These are phyloP conservation scores for Numenius phaeopus DNA, from an alignment of 2,797 vertebrate genomes.

Conservation along the genomic window DNA sequence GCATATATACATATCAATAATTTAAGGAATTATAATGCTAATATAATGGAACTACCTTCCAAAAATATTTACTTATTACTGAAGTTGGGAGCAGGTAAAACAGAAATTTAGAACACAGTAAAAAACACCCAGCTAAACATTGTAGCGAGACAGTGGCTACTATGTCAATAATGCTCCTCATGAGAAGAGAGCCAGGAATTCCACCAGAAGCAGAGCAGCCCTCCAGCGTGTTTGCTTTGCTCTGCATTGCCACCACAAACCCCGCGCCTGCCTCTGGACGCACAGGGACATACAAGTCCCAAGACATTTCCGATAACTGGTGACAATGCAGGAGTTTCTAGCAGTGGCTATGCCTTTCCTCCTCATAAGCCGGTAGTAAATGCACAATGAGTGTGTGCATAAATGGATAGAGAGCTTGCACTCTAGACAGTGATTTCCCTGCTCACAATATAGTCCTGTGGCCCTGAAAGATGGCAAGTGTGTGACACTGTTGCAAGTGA, in stretches of 20 bases:
- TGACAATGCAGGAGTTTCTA: neutral
- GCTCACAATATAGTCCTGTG: neutral
- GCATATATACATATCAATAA: neutral
- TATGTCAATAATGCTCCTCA: neutral
- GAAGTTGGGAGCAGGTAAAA: neutral
- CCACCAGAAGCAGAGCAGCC: neutral
- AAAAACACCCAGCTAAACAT: neutral
- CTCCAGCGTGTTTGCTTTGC: neutral
- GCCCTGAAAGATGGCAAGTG: neutral
- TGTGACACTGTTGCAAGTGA: neutral
- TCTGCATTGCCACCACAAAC: neutral
- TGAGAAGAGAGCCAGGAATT: neutral
- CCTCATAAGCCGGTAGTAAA: neutral
- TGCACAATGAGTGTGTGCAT: neutral
- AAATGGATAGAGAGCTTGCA: neutral
- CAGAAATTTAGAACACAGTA: neutral
- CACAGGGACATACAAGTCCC: neutral
- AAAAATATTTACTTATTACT: neutral
- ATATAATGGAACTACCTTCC: neutral
- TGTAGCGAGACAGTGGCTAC: neutral
- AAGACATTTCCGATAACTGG: neutral
- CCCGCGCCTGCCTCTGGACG: neutral
- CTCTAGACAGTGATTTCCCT: neutral
- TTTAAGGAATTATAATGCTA: neutral
- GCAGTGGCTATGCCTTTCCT: neutral